These are phyloP conservation scores for Papilio xuthus DNA, from an alignment of 1,140 invertebrate species.

Conservation along the genomic window DNA sequence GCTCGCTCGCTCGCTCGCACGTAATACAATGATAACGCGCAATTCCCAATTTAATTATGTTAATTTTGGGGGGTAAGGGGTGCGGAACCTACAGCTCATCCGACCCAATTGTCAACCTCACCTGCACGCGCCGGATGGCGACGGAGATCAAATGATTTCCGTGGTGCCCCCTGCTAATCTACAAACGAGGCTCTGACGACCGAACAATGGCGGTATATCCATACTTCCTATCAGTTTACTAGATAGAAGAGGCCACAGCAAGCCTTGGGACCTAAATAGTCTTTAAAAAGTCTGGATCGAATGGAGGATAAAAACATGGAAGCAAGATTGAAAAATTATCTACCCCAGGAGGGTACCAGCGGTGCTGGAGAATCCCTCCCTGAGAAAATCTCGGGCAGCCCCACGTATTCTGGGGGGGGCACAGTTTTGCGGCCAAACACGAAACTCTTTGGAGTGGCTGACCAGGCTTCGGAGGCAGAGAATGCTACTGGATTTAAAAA, in stretches of 20 bases:
- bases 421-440: slow-evolving; percentile 23
- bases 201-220: slow-evolving; percentile 1
- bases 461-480: slow-evolving; percentile 1
- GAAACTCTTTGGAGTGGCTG: background rate
- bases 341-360: slow-evolving; percentile 38
- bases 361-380: slow-evolving; percentile 31
- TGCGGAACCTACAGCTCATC: too few relatives aligned
- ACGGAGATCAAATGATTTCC: too few relatives aligned
- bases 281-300: background rate
- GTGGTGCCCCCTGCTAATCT: too few relatives aligned
- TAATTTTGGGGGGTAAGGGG: background rate
- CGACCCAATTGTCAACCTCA: too few relatives aligned
- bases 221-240: slow-evolving; percentile 1
- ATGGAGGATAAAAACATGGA: slow-evolving; percentile 24
- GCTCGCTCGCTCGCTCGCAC: too few relatives aligned
- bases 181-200: slow-evolving; percentile 5
- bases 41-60: slow-evolving; percentile 16
- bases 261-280: background rate
- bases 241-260: background rate
- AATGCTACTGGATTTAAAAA: slow-evolving; percentile 11
- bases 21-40: background rate
- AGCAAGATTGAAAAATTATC: slow-evolving; percentile 24
- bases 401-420: too few relatives aligned
- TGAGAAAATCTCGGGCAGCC: slow-evolving; percentile 9
- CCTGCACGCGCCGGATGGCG: too few relatives aligned